Conservation (phyloP, 2,113 vertebrate genomes). For the Nestor notabilis region DNA sequence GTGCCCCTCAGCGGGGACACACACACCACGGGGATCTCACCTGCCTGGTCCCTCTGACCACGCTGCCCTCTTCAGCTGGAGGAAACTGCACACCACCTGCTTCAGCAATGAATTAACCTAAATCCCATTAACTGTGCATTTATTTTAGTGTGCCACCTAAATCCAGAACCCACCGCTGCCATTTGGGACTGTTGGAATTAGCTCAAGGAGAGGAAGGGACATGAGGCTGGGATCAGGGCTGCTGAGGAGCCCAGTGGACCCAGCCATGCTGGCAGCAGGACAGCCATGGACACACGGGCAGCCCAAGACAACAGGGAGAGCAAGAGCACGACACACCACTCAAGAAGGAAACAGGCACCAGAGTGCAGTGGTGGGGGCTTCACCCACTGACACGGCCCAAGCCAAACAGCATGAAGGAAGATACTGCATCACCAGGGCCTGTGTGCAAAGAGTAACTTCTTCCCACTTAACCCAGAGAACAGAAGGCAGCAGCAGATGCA, state of each 20-base stretch:
- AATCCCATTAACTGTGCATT: not conserved
- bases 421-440: not conserved
- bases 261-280: accelerated
- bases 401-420: accelerated
- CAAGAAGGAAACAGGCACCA: not conserved
- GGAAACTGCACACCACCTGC: not conserved
- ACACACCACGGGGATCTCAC: not conserved
- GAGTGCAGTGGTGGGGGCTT: not conserved
- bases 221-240: accelerated
- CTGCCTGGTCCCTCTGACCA: not conserved
- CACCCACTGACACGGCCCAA: accelerated
- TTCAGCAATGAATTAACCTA: not conserved
- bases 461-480: not conserved
- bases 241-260: not conserved
- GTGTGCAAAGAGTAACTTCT: not conserved
- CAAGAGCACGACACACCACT: accelerated
- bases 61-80: not conserved
- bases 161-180: not conserved
- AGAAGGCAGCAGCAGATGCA: no score
- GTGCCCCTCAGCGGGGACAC: accelerated
- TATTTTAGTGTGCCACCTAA: conserved; percentile 42
- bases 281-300: not conserved
- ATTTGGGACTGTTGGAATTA: conserved; percentile 12
- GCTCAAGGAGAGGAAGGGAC: conserved; percentile 54
- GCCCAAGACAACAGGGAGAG: accelerated